Evolutionary conservation across 30 jellyfish, hydroid and myxozoan species (phyloP), one percentile per base, ranked within the genome.

Genomic region (Hydractinia echinata): DNA sequence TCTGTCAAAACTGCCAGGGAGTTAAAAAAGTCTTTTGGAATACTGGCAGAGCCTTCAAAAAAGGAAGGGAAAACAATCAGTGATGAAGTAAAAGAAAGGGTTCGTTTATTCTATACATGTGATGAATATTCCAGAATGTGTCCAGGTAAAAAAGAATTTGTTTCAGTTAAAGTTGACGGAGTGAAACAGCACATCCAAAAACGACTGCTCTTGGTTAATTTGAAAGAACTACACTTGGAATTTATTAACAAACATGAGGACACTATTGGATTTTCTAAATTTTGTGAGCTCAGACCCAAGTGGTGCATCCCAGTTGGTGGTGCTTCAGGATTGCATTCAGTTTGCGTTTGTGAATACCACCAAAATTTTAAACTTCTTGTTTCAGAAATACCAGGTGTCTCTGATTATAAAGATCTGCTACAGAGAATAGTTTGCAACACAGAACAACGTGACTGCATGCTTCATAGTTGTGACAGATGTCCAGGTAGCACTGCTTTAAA

Each of bases 311-410:
- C 44, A 30, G 2, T 30, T 30, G 44, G 81, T 72, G 81, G 81
- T 48, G 81, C 81, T 11, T 4, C 81, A 72, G 81, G 81, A 44
- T 64, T 72, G 53, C 81, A 72, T 72, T 60, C 81, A 44, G 81
- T 3, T 44, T 72, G 81, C 4, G 81, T 72, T 72, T 72, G 81
- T 30, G 81, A 72, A 51, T 4, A 20, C 81, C 69, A 18, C 4
- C 81, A 72, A 72, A 72, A 72, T 48, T 10, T 72, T 60, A 20
- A 72, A 30, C 81, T 72, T 72, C 81, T n/a, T n/a, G n/a, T n/a
- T n/a, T n/a, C n/a, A 3, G 44, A 30, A 30, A 30, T 30, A 14
- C 62, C 69, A 72, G 61, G 81, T n/a, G 81, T 72, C 9, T 72
- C 81, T 72, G 81, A 72, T 72, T 72, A 4, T 64, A 72, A 72